Evolutionary conservation across 2,797 vertebrate species (phyloP).

Genomic region (Sebastes elongatus): DNA sequence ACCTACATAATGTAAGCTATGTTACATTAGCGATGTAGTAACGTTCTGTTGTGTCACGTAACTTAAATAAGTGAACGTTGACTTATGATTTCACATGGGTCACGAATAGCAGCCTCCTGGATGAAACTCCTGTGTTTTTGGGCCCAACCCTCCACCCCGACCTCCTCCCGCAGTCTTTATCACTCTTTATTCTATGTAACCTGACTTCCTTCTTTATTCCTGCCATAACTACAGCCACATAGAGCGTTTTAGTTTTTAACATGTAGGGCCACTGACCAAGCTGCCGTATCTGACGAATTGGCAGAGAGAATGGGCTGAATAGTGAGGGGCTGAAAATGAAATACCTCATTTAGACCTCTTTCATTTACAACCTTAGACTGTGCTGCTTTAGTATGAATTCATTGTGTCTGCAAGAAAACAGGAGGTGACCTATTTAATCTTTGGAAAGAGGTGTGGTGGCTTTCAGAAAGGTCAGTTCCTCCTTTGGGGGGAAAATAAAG

Average conservation of each 20-base stretch:
- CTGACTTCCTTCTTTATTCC: neutral
- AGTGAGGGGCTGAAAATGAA: neutral
- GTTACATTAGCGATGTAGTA: too few relatives aligned
- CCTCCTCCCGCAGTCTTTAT: neutral
- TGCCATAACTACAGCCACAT: neutral
- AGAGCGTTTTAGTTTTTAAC: neutral
- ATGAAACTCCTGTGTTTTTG: too few relatives aligned
- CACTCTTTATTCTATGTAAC: neutral
- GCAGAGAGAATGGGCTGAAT: neutral
- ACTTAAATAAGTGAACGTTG: too few relatives aligned
- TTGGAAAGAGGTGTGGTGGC: constrained; percentile 24
- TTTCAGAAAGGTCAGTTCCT: constrained; percentile 40
- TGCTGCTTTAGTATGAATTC: neutral
- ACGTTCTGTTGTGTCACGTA: too few relatives aligned
- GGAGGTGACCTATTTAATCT: constrained; percentile 12
- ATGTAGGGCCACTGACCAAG: neutral
- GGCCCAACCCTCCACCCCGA: neutral
- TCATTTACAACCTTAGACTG: neutral
- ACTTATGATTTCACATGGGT: neutral
- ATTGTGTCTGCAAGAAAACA: constrained; percentile 8
- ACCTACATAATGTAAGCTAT: neutral
- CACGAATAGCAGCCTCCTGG: too few relatives aligned
- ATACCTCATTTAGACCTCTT: neutral
- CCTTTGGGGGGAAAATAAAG: constrained; percentile 19
- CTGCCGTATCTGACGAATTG: neutral